Evolutionary conservation across 2,797 vertebrate genomes (phyloP), one percentile per base, ranked within the genome.

Genomic region (Phataginus tricuspis): DNA sequence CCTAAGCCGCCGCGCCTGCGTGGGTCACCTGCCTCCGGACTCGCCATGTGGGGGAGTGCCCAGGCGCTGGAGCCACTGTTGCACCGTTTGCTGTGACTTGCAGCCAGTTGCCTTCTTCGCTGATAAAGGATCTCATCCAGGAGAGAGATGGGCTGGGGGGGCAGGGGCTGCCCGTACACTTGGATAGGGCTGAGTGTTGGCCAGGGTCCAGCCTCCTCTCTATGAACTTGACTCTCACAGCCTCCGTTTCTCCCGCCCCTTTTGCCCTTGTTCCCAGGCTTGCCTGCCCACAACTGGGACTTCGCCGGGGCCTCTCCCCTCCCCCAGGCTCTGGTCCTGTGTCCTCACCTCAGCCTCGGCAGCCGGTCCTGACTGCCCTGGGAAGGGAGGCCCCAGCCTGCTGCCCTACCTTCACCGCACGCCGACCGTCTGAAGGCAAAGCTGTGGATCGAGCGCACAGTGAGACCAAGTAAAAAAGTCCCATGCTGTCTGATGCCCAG

Each of bases 401-500:
- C 31, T 13, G 11, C 34, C 59, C 78, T 61, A 16, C 34, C 61
- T 23, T 31, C 25, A 0, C 42, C 4, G 1, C 61, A 74, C 5
- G 23, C 51, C 6, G 27, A 7, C 5, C 27, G 7, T 21, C n/a
- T 3, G 11, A 45, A 39, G 27, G 42, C 39, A 16, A 6, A 6
- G 4, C 21, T 45, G 63, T 1, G 34, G 39, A 1, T 13, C 2
- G 29, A 13, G 82, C 15, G 12, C 19, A 31, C 5, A 0, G 7
- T 0, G 7, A 42, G 39, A 16, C 72, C 0, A 16, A 29, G 57
- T 4, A 11, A 4, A 2, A 6, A 11, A 14, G n/a, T 7, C 19
- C 51, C 7, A 2, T 0, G 79, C 29, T 5, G 29, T 34, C 0
- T 0, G 4, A 8, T 14, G 23, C 13, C 75, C 5, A 0, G 31